Evolutionary conservation across 2,113 vertebrate genomes (phyloP).

Genomic region (Atrichornis clamosus): DNA sequence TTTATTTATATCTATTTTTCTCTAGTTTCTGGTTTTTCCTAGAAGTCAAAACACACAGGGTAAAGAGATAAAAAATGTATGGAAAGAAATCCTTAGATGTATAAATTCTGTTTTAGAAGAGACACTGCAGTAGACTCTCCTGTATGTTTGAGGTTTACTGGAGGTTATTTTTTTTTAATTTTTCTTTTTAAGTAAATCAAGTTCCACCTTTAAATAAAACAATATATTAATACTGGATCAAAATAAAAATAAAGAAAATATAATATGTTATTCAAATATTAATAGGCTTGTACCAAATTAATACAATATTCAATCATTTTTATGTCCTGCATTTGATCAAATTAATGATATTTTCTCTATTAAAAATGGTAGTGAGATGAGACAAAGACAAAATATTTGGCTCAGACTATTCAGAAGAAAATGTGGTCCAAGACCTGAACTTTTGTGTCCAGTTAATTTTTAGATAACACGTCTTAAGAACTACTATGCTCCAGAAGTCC

Average conservation of each 20-base stretch:
- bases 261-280: neutral
- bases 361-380: neutral
- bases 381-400: neutral
- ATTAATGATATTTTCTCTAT: neutral
- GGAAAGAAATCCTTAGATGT: neutral
- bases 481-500: neutral
- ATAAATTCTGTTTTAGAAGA: neutral
- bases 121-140: neutral
- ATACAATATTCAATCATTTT: neutral
- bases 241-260: neutral
- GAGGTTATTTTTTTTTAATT: neutral
- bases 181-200: neutral
- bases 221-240: neutral
- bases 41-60: neutral
- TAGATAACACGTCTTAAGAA: neutral
- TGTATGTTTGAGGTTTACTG: neutral
- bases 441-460: neutral
- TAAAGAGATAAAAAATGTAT: neutral
- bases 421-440: neutral
- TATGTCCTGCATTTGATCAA: neutral
- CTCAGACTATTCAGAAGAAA: neutral
- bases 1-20: neutral
- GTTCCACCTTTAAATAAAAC: neutral
- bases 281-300: neutral
- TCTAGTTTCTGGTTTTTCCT: neutral